Base-by-base conservation (phyloP, 2,888 invertebrate genomes). In the Entomobrya proxima region DNA sequence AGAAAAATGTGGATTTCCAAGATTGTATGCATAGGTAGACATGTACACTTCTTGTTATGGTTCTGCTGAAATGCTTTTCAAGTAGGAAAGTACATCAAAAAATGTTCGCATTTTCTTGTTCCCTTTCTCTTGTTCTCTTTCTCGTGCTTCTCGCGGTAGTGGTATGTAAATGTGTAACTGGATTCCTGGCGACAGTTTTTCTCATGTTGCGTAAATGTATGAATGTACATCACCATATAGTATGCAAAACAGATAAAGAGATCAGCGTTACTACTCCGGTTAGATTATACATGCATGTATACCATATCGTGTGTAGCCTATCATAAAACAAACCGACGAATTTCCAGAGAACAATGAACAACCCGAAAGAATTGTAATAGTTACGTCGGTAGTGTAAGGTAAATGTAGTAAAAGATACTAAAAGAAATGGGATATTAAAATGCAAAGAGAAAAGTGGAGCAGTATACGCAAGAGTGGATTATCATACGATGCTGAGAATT, bases 381-480 rank as follows among this genome's bases (percentile, higher is more conserved):
- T 30, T 58, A 58, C 15, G 58, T 2, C 55, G 27, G 58, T 30
- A 35, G 61, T 64, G 61, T 24, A 67, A 67, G 67, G 67, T 67
- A 40, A 67, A 37, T 67, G 40, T 40, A 40, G 67, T 40, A 40
- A 55, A 55, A 55, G 27, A 24, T 40, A n/a, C n/a, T n/a, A 40
- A 35, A 67, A 67, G 67, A 40, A 67, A 67, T 67, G 67, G 40
- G 67, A 40, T 67, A 40, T 67, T 40, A 67, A 67, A 67, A 67
- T 67, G 67, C 40, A 67, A 67, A 67, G 15, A 15, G 40, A 35
- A 67, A 67, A 67, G 67, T 67, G 13, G 67, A 67, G 40, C 67
- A 67, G 67, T 40, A 67, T n/a, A n/a, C n/a, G n/a, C 67, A 67
- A 67, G 21, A 40, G 67, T 67, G 67, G 67, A 67, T 67, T 67